These are phyloP conservation scores for Mythimna ferrago DNA, from an alignment of 2,888 invertebrate genomes.

Conservation along the genomic window DNA sequence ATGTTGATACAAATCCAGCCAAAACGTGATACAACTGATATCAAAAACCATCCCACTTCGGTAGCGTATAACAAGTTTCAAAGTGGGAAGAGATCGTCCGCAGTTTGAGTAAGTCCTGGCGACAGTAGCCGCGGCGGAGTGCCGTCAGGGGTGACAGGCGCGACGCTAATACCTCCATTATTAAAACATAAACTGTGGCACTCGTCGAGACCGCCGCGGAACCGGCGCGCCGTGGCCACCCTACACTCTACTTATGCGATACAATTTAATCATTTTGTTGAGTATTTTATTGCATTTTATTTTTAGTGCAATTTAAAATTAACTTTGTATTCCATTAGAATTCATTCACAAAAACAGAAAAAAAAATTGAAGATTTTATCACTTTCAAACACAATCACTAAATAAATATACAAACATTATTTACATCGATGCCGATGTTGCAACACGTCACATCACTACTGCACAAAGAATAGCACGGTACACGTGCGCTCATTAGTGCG, in stretches of 20 bases:
- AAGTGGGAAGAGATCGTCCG: slow-evolving; percentile 43
- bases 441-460: slow-evolving; percentile 78
- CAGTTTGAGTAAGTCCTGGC: slow-evolving; percentile 50
- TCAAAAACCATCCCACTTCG: background rate
- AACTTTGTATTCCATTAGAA: slow-evolving; percentile 19
- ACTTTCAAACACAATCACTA: background rate
- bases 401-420: slow-evolving; percentile 32
- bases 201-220: slow-evolving; percentile 50
- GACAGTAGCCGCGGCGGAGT: slow-evolving; percentile 52
- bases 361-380: too few relatives aligned
- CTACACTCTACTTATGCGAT: slow-evolving; percentile 18
- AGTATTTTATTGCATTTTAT: slow-evolving; percentile 10
- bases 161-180: slow-evolving; percentile 79
- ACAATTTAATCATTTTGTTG: slow-evolving; percentile 3
- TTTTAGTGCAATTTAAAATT: slow-evolving; percentile 6
- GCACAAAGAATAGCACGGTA: slow-evolving; percentile 32
- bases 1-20: background rate
- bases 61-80: slow-evolving; percentile 17
- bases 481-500: slow-evolving; percentile 71
- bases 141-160: slow-evolving; percentile 66
- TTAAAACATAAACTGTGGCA: slow-evolving; percentile 80
- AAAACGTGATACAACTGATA: background rate
- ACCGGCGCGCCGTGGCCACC: slow-evolving; percentile 21
- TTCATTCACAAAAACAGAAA: background rate
- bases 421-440: slow-evolving; percentile 73